These are phyloP conservation scores for Panthera uncia DNA, from an alignment of 2,113 vertebrate genomes.

Conservation along the genomic window DNA sequence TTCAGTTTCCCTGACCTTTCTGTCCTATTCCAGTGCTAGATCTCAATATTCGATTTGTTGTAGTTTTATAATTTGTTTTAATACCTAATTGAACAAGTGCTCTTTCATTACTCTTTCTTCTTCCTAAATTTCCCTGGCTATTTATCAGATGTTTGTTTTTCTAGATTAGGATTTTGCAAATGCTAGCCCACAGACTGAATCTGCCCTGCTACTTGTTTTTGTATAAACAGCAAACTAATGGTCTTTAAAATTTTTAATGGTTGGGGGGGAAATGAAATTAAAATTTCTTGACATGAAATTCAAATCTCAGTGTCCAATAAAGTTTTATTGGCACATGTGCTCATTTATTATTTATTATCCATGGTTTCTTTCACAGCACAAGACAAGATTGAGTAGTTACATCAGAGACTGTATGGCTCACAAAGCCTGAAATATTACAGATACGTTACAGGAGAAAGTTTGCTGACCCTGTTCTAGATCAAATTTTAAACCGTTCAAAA, in stretches of 20 bases:
- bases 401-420: neutral
- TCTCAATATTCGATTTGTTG: neutral
- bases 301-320: neutral
- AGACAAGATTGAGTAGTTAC: neutral
- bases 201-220: neutral
- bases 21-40: neutral
- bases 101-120: neutral
- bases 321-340: neutral
- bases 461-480: neutral
- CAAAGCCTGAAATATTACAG: neutral
- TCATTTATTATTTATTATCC: neutral
- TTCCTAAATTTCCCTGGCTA: neutral
- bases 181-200: neutral
- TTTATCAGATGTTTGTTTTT: neutral
- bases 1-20: neutral
- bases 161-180: neutral
- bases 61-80: neutral
- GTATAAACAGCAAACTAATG: neutral
- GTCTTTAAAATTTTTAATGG: neutral
- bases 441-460: neutral
- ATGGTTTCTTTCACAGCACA: neutral
- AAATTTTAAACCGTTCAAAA: constrained; percentile 15
- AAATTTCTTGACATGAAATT: neutral
- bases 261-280: neutral
- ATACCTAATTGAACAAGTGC: neutral